Conservation (phyloP, 2,888 invertebrate genomes). For the Scelioninae gen. 1 region DNA sequence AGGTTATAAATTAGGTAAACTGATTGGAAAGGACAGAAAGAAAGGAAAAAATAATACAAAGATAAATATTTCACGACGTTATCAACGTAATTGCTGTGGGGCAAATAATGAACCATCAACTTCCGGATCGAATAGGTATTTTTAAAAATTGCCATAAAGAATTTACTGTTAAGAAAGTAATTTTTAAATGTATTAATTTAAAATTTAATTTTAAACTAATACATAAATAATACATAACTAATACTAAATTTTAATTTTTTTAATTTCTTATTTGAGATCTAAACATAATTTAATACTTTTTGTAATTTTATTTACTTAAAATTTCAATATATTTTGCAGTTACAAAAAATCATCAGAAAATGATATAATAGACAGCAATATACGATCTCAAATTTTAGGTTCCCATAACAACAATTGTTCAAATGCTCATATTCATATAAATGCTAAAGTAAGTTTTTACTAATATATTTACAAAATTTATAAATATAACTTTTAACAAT, state of each 20-base stretch:
- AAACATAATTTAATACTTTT: slow-evolving; percentile 9
- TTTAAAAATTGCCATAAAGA: too few species aligned
- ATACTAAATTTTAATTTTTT: too few species aligned
- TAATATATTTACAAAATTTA: not conserved
- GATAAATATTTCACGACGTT: not conserved
- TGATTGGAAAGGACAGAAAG: slow-evolving; percentile 1
- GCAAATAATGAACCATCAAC: slow-evolving; percentile 13
- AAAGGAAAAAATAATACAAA: not conserved
- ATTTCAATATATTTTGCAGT: slow-evolving; percentile 59
- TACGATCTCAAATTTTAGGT: slow-evolving; percentile 77
- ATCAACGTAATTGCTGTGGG: not conserved
- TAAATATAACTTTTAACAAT: not conserved
- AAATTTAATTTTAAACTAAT: too few species aligned
- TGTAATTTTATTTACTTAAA: too few species aligned
- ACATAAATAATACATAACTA: too few species aligned
- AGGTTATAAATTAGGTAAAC: slow-evolving; percentile 78
- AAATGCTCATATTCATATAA: slow-evolving; percentile 78
- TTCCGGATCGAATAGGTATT: slow-evolving; percentile 30
- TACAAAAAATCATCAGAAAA: slow-evolving; percentile 14
- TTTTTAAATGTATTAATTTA: too few species aligned
- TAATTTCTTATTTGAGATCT: not conserved
- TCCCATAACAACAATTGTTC: slow-evolving; percentile 79
- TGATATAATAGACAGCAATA: slow-evolving; percentile 65
- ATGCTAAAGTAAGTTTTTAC: slow-evolving; percentile 73
- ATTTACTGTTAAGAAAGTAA: too few species aligned